Evolutionary conservation across 2,888 invertebrate species (phyloP), one percentile per base, ranked within the genome.

Genomic region (Timema podura): DNA sequence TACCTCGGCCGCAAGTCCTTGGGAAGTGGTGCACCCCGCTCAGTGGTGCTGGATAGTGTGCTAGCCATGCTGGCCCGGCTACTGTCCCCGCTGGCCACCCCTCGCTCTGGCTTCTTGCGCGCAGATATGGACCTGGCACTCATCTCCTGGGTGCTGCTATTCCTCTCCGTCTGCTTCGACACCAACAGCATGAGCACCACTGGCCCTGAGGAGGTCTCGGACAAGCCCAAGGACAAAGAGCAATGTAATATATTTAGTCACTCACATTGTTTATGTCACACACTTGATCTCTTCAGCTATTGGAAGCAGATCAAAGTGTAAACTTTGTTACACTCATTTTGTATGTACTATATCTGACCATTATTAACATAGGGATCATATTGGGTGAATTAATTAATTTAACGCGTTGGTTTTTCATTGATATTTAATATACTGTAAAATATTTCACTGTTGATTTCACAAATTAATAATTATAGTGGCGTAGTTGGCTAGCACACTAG

Each of bases 1-100:
- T 95, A 93, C 81, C 86, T 96, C 83, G 92, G 92, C 70, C 91
- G 95, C 76, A 91, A 92, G 79, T 91, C 91, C 72, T 83, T 91
- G 77, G 86, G 88, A 15, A 75, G 75, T 6, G 75, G 76, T 48
- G 75, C 75, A 57, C 74, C 74, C 47, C 73, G 74, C 48, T 72
- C 73, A 61, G 73, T 74, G n/a, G 78, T 80, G 16, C 73, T 81
- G 47, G 80, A 81, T 74, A 77, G 78, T 70, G 77, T 79, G 16
- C 74, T 81, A 70, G 76, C 77, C 46, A 76, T 78, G 0, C 73
- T 81, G 45, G 76, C 77, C 6, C 74, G 76, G 48, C 72, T 78
- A 30, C 74, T 79, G 5, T 69, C 74, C 1, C 78, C 78, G 9
- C 71, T 77, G 49, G 71, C 73, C 15, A 65, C 74, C 10, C 74